Percentiles rank a stretch among this genome's conserved stretches.
phyloP scores from a whole-genome alignment of 2,113 vertebrate genomes.

The Bambusicola thoracicus region DNA sequence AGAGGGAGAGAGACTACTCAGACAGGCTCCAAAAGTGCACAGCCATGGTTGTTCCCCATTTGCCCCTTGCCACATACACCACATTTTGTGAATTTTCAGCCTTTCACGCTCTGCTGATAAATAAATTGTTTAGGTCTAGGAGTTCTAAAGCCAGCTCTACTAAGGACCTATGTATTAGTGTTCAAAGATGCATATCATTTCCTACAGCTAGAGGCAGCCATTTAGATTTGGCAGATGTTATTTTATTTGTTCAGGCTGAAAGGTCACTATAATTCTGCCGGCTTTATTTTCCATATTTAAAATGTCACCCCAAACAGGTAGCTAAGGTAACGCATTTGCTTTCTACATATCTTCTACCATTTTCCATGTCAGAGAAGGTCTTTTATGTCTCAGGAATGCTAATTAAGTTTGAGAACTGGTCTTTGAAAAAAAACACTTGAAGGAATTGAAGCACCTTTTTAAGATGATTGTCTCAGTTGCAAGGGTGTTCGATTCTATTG shows the following conservation, averaged over 20 bases:
- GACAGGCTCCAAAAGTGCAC: neutral
- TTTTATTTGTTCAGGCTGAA: conserved; percentile 72
- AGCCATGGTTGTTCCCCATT: neutral
- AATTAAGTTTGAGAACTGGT: conserved; percentile 55
- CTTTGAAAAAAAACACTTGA: neutral
- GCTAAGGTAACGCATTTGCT: conserved; percentile 63
- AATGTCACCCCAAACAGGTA: conserved; percentile 72
- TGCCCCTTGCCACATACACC: neutral
- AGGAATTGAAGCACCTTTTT: conserved; percentile 32
- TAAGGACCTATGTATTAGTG: neutral
- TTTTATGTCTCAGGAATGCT: conserved; percentile 66
- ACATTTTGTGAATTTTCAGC: neutral
- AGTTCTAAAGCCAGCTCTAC: neutral
- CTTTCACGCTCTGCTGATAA: neutral
- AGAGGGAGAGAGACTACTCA: neutral
- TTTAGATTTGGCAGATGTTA: conserved; percentile 65
- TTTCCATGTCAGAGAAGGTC: conserved; percentile 67
- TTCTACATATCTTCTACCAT: conserved; percentile 57
- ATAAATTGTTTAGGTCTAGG: neutral
- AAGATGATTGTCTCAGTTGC: conserved; percentile 18
- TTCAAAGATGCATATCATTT: conserved; percentile 38
- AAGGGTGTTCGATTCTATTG: neutral
- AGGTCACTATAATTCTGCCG: conserved; percentile 73
- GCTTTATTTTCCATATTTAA: conserved; percentile 68
- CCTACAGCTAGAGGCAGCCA: conserved; percentile 46